A percentile compares a stretch with the other conserved stretches of the same genome.
Evolutionary conservation across 2,113 vertebrate species (phyloP).

Genomic region (Thalassoma bifasciatum): DNA sequence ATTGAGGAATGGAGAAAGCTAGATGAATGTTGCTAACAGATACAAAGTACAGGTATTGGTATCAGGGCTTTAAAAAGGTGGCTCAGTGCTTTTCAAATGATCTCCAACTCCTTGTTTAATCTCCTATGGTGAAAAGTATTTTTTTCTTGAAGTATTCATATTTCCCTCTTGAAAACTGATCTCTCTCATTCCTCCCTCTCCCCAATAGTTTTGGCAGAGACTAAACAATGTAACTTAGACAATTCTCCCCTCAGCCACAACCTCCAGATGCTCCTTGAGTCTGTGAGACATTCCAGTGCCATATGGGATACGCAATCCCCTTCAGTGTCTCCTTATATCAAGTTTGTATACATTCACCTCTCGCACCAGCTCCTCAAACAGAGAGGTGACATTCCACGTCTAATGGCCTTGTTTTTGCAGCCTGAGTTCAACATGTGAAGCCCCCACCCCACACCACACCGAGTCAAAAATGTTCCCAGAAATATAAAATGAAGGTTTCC

Average conservation of each 20-base stretch:
- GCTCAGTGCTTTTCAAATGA: no score
- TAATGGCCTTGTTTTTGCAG: background rate
- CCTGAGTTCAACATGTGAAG: conserved; percentile 2
- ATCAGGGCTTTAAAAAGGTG: no score
- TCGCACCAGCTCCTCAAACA: background rate
- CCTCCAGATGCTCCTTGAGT: conserved; percentile 28
- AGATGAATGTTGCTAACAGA: no score
- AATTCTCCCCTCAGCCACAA: conserved; percentile 14
- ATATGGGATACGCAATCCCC: conserved; percentile 51
- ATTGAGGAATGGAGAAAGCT: no score
- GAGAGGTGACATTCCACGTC: background rate
- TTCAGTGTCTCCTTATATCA: conserved; percentile 18
- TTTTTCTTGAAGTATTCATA: no score
- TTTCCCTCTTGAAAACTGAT: no score
- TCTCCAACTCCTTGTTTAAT: no score
- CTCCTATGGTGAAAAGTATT: no score
- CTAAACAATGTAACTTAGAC: conserved; percentile 12
- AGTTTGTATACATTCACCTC: background rate
- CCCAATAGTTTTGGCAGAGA: background rate
- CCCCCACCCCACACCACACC: background rate
- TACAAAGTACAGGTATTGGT: no score
- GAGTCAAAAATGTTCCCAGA: background rate
- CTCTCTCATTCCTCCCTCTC: no score
- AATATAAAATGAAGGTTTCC: background rate
- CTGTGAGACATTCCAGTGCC: conserved; percentile 30